phyloP scores from a whole-genome alignment of 1,140 invertebrate genomes.

The Nebria ingens region DNA sequence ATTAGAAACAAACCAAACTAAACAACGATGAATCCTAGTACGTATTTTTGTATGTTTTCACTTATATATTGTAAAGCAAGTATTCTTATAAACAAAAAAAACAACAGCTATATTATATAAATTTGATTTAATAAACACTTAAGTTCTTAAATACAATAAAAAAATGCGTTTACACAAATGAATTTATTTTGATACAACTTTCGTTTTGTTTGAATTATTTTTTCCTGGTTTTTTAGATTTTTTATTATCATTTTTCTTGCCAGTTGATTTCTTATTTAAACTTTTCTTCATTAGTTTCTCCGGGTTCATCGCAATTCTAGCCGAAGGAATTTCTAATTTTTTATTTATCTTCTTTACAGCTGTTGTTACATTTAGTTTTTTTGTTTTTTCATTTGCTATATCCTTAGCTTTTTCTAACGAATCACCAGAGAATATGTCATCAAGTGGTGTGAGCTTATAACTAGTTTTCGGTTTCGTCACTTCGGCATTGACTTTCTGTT shows the following conservation, averaged over 20 bases:
- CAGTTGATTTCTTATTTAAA: too few species aligned
- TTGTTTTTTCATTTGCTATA: conserved; percentile 15
- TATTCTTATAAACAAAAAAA: too few species aligned
- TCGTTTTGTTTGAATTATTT: conserved; percentile 19
- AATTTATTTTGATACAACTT: conserved; percentile 26
- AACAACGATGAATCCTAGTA: too few species aligned
- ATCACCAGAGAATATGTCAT: conserved; percentile 53
- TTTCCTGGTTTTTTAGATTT: conserved; percentile 14
- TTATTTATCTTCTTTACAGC: not conserved
- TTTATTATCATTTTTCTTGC: conserved; percentile 2
- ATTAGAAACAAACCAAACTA: too few species aligned
- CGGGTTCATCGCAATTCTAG: too few species aligned
- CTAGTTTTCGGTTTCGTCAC: conserved; percentile 57
- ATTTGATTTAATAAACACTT: too few species aligned
- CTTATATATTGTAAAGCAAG: too few species aligned
- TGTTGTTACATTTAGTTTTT: not conserved
- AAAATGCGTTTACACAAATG: too few species aligned
- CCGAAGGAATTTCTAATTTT: conserved; percentile 14
- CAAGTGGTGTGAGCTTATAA: conserved; percentile 48
- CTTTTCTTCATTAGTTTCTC: too few species aligned
- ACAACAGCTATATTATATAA: too few species aligned
- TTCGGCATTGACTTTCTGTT: conserved; percentile 65
- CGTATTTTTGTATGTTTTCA: too few species aligned
- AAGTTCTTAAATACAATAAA: too few species aligned
- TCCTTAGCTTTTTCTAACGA: conserved; percentile 35